Evolutionary conservation across 2,797 vertebrate genomes (phyloP).

Genomic region (Lutjanus argentimaculatus): DNA sequence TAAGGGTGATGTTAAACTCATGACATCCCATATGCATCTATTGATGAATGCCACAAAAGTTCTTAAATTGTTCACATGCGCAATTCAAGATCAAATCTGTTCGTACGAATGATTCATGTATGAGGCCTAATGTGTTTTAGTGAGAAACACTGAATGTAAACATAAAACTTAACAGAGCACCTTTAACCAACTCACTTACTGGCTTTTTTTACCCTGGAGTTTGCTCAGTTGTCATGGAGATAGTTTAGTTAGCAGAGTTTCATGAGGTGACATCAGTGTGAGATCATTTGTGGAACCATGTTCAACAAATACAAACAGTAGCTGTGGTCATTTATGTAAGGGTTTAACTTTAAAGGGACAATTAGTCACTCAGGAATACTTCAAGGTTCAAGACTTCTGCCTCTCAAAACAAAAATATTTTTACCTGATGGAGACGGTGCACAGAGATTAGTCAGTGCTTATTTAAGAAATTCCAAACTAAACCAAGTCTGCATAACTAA

Average conservation of each 20-base stretch:
- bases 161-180: neutral
- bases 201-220: no score
- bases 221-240: neutral
- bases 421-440: neutral
- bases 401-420: neutral
- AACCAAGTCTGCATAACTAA: conserved; percentile 17
- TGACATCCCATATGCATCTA: no score
- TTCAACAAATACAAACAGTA: neutral
- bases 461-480: neutral
- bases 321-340: neutral
- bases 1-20: no score
- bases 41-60: no score
- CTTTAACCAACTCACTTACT: neutral
- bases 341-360: neutral
- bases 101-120: no score
- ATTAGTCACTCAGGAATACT: neutral
- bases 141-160: no score
- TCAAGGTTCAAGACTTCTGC: neutral
- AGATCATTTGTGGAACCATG: neutral
- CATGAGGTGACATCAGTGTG: neutral
- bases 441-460: neutral
- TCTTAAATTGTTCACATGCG: no score
- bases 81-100: no score
- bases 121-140: no score
- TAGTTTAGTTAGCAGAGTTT: neutral